Evolutionary conservation across 2,888 invertebrate genomes (phyloP).

Genomic region (Nomada ferruginata): DNA sequence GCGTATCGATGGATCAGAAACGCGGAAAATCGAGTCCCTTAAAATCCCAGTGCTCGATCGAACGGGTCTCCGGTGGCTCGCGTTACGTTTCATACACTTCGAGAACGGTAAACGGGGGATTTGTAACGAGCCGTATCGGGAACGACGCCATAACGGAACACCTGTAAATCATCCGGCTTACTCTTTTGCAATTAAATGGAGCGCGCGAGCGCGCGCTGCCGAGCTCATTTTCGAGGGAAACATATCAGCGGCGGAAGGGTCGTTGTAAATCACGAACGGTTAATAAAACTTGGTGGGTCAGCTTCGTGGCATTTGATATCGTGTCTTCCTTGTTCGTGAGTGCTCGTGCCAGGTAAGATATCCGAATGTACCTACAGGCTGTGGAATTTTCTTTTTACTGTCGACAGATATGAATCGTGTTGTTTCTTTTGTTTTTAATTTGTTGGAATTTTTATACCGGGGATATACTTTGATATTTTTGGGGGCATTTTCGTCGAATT

Average conservation of each 20-base stretch:
- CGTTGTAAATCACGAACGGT: slow-evolving; percentile 68
- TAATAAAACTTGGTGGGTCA: slow-evolving; percentile 63
- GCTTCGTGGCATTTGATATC: neutral
- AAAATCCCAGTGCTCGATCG: slow-evolving; percentile 14
- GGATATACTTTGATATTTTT: no score
- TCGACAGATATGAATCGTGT: no score
- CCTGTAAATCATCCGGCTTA: slow-evolving; percentile 66
- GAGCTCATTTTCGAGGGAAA: slow-evolving; percentile 66
- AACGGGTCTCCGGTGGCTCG: slow-evolving; percentile 20
- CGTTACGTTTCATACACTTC: slow-evolving; percentile 47
- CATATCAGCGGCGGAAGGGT: slow-evolving; percentile 63
- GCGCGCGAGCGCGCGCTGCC: slow-evolving; percentile 37
- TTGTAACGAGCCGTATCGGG: slow-evolving; percentile 66
- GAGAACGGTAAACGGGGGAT: slow-evolving; percentile 56
- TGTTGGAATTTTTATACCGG: no score
- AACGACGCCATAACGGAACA: slow-evolving; percentile 63
- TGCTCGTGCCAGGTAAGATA: slow-evolving; percentile 47
- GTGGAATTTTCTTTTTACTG: neutral
- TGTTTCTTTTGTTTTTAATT: no score
- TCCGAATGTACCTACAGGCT: slow-evolving; percentile 27
- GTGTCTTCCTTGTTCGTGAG: slow-evolving; percentile 33
- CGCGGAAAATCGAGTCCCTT: neutral
- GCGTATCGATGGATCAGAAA: neutral
- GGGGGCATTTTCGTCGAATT: no score
- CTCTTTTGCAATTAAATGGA: slow-evolving; percentile 71